phyloP scores from a whole-genome alignment of 2,888 invertebrate species.

The Epirrita christyi region DNA sequence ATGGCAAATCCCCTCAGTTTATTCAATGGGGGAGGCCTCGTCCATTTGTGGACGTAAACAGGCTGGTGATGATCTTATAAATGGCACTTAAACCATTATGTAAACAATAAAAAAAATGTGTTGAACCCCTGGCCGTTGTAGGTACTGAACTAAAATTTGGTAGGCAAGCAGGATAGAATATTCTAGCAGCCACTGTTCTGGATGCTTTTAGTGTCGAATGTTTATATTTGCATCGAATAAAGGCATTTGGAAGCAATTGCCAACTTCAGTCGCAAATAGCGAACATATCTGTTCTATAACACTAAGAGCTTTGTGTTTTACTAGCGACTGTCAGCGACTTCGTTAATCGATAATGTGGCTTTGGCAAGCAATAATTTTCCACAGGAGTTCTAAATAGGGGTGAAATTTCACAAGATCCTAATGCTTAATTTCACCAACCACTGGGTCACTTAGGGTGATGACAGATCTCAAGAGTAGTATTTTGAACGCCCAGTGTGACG shows the following conservation, averaged over 20 bases:
- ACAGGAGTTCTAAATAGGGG: neutral
- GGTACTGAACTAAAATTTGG: conserved; percentile 24
- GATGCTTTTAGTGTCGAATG: conserved; percentile 39
- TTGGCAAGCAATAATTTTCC: neutral
- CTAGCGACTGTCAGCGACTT: neutral
- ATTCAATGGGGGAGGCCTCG: too few species aligned
- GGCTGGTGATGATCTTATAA: too few species aligned
- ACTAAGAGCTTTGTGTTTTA: conserved; percentile 9
- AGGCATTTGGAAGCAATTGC: conserved; percentile 13
- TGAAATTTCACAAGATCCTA: too few species aligned
- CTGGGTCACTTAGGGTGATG: too few species aligned
- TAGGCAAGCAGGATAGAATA: conserved; percentile 36
- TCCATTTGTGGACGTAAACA: too few species aligned
- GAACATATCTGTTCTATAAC: conserved; percentile 1
- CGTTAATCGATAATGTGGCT: neutral
- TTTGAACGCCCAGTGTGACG: too few species aligned
- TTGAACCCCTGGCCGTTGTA: conserved; percentile 13
- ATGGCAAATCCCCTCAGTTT: too few species aligned
- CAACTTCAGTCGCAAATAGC: conserved; percentile 8
- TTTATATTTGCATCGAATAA: conserved; percentile 26
- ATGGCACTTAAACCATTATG: too few species aligned
- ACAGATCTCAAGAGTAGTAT: too few species aligned
- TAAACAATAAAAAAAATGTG: conserved; percentile 7
- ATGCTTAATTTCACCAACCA: too few species aligned
- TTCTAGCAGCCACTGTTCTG: conserved; percentile 35